phyloP scores from a whole-genome alignment of 2,888 invertebrate species.

The Pardosa pseudoannulata region DNA sequence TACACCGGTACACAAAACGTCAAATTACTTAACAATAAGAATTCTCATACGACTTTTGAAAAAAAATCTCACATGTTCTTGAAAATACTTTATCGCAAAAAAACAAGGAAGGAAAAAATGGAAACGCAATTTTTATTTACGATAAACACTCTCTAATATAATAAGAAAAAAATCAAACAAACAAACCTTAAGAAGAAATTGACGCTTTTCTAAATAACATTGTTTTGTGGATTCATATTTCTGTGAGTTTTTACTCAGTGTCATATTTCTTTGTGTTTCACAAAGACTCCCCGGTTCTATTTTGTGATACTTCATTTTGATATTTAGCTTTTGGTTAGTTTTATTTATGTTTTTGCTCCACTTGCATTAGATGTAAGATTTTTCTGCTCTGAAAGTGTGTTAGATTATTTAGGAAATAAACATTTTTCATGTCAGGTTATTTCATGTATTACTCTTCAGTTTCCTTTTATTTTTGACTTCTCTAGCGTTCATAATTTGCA shows the following conservation, averaged over 20 bases:
- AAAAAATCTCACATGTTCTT: too few species aligned
- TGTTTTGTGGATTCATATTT: slow-evolving; percentile 1
- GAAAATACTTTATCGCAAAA: too few species aligned
- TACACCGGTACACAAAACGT: too few species aligned
- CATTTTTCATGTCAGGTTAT: too few species aligned
- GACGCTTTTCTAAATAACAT: background rate
- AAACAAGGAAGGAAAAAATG: background rate
- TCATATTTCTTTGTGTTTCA: background rate
- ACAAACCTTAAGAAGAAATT: background rate
- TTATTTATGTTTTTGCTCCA: background rate
- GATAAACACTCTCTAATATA: background rate
- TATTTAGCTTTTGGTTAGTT: background rate
- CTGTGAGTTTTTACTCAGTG: background rate
- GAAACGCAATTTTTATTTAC: background rate
- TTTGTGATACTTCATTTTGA: background rate
- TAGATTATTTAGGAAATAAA: background rate
- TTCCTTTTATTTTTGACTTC: too few species aligned
- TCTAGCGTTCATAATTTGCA: too few species aligned
- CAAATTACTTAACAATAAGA: background rate
- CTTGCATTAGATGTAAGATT: background rate
- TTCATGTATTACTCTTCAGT: background rate
- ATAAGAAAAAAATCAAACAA: too few species aligned
- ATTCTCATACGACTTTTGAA: too few species aligned
- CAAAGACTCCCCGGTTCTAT: background rate
- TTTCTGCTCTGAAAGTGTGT: background rate